Percentiles rank a stretch among this genome's conserved stretches.
phyloP scores from a whole-genome alignment of 2,113 vertebrate genomes.

The Alethe castanea region DNA sequence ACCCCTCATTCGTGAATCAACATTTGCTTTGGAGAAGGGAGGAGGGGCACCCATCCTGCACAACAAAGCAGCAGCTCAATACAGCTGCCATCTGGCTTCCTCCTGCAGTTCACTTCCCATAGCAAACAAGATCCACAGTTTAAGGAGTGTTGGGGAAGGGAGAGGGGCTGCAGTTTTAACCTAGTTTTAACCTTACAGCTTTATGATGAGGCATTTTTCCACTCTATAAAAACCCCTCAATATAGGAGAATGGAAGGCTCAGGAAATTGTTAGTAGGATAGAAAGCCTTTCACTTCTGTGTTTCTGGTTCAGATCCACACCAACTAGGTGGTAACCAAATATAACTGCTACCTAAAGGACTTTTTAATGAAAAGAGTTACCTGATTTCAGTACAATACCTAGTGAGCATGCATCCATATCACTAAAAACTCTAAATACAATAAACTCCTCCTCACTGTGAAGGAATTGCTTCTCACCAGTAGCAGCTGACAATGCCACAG shows the following conservation, averaged over 20 bases:
- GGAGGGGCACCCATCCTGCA: conserved; percentile 57
- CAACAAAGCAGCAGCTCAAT: conserved; percentile 65
- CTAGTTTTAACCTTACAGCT: conserved; percentile 57
- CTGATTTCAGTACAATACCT: background rate
- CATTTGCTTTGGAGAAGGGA: conserved; percentile 51
- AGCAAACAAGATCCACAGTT: conserved; percentile 64
- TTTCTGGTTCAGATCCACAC: conserved; percentile 52
- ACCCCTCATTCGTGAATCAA: conserved; percentile 35
- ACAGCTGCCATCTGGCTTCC: conserved; percentile 66
- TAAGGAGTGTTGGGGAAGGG: conserved; percentile 48
- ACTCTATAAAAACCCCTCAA: conserved; percentile 48
- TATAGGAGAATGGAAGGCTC: conserved; percentile 42
- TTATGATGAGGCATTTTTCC: conserved; percentile 53
- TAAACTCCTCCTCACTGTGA: background rate
- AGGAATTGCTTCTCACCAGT: background rate
- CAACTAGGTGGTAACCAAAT: conserved; percentile 14
- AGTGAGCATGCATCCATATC: background rate
- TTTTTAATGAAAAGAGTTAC: conserved; percentile 19
- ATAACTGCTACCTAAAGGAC: conserved; percentile 16
- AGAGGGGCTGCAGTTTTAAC: conserved; percentile 48
- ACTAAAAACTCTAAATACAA: background rate
- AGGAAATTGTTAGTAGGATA: conserved; percentile 57
- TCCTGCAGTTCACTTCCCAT: conserved; percentile 57
- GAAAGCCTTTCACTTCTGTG: conserved; percentile 38
- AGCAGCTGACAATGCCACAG: background rate